Base-by-base conservation (phyloP, 1,140 invertebrate species). In the Penaeus indicus region DNA sequence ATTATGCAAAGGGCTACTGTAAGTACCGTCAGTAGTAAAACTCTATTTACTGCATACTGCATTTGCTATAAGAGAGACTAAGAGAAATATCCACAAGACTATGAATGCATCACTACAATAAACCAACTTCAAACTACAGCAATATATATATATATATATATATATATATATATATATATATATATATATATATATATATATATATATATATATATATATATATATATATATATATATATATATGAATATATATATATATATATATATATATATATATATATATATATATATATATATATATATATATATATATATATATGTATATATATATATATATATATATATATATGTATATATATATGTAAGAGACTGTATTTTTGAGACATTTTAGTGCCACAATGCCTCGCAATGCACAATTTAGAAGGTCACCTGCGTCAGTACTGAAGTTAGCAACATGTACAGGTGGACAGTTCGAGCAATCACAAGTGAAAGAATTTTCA, bases 101-200 rank as follows among this genome's bases (percentile, higher is more conserved):
- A 75, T 47, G 67, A 77, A 77, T 85, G 84, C 84, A 85, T 60
- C 72, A 27, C 84, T 85, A 85, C 64, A 75, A 22, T 84, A 60
- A 54, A 69, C n/a, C 60, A 54, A 47, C 64, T 27, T 27, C 64
- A 60, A 84, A 32, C 22, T 67, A 64, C 54, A 84, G 42, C 42
- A 80, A 60, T 22, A 21, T 54, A n/a, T 38, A 22, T 25, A 72
- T 4, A 72, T 4, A 72, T n/a, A 72, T 25, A 25, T 69, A 69
- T 69, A 69, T 69, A 69, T 69, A 69, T 69, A 69, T 69, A 69
- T 69, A 69, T 69, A 69, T 69, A 69, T 69, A 72, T 72, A 72
- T 72, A 72, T 72, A 38, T 42, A 79, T 67, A 67, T 25, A 5
- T 8, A n/a, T 25, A 72, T 4, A 72, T 4, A 72, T n/a, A 72